Conservation (phyloP, 2,797 vertebrate genomes). For the Danionella dracula region DNA sequence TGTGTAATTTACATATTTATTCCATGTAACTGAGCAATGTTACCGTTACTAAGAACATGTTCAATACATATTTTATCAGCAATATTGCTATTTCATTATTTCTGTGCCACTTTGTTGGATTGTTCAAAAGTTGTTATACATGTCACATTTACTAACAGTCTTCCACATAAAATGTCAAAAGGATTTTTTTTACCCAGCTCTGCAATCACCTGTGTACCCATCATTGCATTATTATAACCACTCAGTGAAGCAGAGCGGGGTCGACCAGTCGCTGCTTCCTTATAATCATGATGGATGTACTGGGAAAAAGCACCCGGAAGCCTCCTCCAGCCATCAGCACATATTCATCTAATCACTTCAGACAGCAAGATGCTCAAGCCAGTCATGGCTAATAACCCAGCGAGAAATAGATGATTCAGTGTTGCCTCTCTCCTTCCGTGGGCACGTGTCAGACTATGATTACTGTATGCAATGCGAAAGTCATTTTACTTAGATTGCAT, state of each 20-base stretch:
- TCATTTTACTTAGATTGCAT: background rate
- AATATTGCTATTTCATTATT: no score
- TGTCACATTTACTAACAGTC: no score
- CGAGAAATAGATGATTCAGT: constrained; percentile 40
- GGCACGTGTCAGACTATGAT: background rate
- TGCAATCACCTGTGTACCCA: background rate
- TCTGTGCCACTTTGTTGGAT: no score
- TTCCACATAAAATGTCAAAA: background rate
- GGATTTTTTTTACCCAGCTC: background rate
- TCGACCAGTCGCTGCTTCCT: constrained; percentile 1
- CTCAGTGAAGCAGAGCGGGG: constrained; percentile 14
- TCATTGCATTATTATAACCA: constrained; percentile 17
- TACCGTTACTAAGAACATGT: no score
- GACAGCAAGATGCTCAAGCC: constrained; percentile 38
- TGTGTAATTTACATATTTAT: no score
- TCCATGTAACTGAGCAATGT: no score
- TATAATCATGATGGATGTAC: constrained; percentile 43
- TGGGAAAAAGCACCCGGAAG: constrained; percentile 12
- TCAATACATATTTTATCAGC: no score
- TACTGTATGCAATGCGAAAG: background rate
- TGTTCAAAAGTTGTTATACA: no score
- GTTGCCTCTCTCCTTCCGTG: background rate
- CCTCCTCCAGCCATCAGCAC: constrained; percentile 22
- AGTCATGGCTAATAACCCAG: constrained; percentile 41
- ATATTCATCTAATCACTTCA: constrained; percentile 40